Base-by-base conservation (phyloP, 2,888 invertebrate genomes). In the Cephonodes hylas region DNA sequence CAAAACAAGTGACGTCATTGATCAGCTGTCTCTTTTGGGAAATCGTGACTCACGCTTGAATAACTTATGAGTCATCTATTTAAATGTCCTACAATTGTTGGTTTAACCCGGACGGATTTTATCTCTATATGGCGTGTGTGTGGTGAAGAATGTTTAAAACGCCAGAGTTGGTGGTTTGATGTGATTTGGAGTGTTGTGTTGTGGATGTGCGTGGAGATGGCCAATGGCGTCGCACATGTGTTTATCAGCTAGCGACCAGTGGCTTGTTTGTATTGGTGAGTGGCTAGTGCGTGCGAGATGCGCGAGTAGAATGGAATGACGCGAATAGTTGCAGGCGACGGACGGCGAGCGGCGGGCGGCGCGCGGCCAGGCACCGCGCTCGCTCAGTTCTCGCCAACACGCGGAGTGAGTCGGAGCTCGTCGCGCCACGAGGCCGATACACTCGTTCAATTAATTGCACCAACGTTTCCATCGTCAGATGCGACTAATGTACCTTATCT, bases 241-340 rank as follows among this genome's bases (percentile, higher is more conserved):
- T 84, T 82, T 83, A 81, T 82, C 80, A 81, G 77, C 71, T 68
- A 74, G 75, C 71, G 76, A 76, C 70, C 79, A 76, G 78, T 75
- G 77, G 79, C 77, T 84, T 86, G 88, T 88, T 89, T 88, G 88
- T 88, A 84, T 86, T 85, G 81, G 84, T 85, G 82, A 80, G 85
- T 85, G 81, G 84, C 85, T 83, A 80, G 85, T 89, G 88, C 85
- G 90, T 87, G 84, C 85, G 84, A 84, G 87, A 88, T 86, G 85
- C 84, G 84, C 85, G 88, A 88, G 86, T 84, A 81, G 84, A 82
- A 80, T 79, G 83, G 82, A 79, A 82, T 90, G 88, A 90, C 89
- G 91, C 89, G 91, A 89, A 91, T 88, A 86, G 80, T 84, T 86
- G 88, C 85, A 83, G 80, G 84, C 65, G 48, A 23, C 20, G 60